Evolutionary conservation across 2,797 vertebrate genomes (phyloP), one percentile per base, ranked within the genome.

Genomic region (Malurus splendens): DNA sequence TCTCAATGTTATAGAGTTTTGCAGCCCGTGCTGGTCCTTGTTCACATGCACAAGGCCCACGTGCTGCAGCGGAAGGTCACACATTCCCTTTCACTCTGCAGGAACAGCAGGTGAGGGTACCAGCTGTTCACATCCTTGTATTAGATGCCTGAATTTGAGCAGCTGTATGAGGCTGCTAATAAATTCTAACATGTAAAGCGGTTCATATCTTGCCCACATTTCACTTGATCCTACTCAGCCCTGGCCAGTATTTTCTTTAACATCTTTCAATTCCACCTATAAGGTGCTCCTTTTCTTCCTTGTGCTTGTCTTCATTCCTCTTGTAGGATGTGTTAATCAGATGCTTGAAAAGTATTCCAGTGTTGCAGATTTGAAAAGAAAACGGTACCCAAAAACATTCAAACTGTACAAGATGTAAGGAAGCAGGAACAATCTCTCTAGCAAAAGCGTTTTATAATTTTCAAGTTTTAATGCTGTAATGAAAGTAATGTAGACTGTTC

Each of bases 51-150:
- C 25, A 5, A n/a, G 87, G 22, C 70, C 56, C 77, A 23, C 67
- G 86, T 83, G 85, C 86, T 85, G 73, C 82, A 78, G 76, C 2
- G 76, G 93, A 94, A 92, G 88, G 91, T 93, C 94, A 88, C 82
- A 92, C 62, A 15, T 70, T 91, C 15, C 70, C 87, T 89, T 81
- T 90, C 90, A 57, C 90, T 93, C 87, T 14, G 50, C 70, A 79
- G 90, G 50, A 90, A 7, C 87, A 95, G 94, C 95, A 95, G 94
- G 92, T 95, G 95, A 95, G 92, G 67, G 89, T 33, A 83, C 93
- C 95, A 95, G 95, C 94, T 95, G 95, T 90, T 95, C 94, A 76
- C 76, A 93, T 95, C 94, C 64, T 50, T 0, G 44, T 88, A 72
- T 92, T 86, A 89, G 89, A 95, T 93, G 93, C 87, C 85, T 92